Conservation (phyloP, 2,113 vertebrate genomes). For the Sphyrna mokarran region DNA sequence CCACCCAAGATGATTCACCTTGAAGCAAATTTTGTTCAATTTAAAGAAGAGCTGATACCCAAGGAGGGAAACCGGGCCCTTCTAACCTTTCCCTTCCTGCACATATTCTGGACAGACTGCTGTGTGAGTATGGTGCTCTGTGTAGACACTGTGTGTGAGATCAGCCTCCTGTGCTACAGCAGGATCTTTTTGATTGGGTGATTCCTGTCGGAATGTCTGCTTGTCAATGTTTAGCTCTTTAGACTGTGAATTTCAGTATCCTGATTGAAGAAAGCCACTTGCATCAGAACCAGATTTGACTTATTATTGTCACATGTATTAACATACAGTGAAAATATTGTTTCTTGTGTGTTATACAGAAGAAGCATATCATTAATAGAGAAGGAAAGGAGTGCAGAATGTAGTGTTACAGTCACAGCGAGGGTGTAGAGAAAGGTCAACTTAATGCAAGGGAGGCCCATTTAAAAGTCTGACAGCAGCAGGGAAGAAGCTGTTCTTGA, state of each 20-base stretch:
- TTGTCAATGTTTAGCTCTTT: neutral
- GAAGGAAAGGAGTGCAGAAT: too few relatives aligned
- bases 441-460: too few relatives aligned
- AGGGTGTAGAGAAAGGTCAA: too few relatives aligned
- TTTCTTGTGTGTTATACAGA: too few relatives aligned
- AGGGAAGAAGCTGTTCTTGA: too few relatives aligned
- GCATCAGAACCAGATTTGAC: too few relatives aligned
- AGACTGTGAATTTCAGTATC: neutral
- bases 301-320: too few relatives aligned
- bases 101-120: conserved; percentile 98
- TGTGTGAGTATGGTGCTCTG: conserved; percentile 70
- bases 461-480: too few relatives aligned
- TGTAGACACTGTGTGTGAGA: neutral
- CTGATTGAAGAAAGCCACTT: neutral
- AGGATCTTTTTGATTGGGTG: neutral
- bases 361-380: too few relatives aligned
- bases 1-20: conserved; percentile 98
- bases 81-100: conserved; percentile 94
- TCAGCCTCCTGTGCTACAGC: too few relatives aligned
- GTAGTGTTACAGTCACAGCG: too few relatives aligned
- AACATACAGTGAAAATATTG: too few relatives aligned
- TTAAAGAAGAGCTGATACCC: conserved; percentile 94
- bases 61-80: conserved; percentile 95
- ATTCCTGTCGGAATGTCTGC: neutral
- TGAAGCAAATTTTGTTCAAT: conserved; percentile 97